Percentiles rank a stretch among this genome's conserved stretches.
phyloP scores from a whole-genome alignment of 2,888 invertebrate species.

The Leucania comma region DNA sequence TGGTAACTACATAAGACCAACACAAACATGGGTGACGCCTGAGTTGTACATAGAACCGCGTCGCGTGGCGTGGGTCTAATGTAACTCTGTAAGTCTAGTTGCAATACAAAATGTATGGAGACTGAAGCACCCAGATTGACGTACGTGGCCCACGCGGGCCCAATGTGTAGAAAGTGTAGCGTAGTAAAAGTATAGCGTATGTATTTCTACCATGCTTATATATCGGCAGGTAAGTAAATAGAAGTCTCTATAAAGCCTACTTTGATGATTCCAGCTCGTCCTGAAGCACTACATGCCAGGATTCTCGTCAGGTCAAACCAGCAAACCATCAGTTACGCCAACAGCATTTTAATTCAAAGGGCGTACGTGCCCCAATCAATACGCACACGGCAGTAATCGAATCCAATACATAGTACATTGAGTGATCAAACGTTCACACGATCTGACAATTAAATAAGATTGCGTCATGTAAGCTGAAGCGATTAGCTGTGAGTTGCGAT shows the following conservation, averaged over 20 bases:
- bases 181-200: too few relatives aligned
- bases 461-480: conserved; percentile 53
- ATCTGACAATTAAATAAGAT: conserved; percentile 59
- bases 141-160: too few relatives aligned
- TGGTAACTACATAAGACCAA: too few relatives aligned
- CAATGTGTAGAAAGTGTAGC: too few relatives aligned
- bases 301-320: conserved; percentile 35
- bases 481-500: conserved; percentile 26
- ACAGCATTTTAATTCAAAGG: conserved; percentile 58
- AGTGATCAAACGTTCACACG: conserved; percentile 62
- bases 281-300: conserved; percentile 10
- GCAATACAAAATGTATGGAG: too few relatives aligned
- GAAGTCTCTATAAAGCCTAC: background rate
- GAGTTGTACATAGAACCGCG: too few relatives aligned
- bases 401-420: conserved; percentile 57
- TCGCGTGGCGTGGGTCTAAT: too few relatives aligned
- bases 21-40: too few relatives aligned
- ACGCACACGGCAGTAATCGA: conserved; percentile 57
- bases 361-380: conserved; percentile 56
- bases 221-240: too few relatives aligned
- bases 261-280: conserved; percentile 4
- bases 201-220: too few relatives aligned
- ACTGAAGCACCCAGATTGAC: too few relatives aligned
- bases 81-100: too few relatives aligned
- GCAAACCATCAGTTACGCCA: conserved; percentile 50